Evolutionary conservation across 1,140 invertebrate genomes (phyloP), one percentile per base, ranked within the genome.

Genomic region (Drosophila kepulauana): DNA sequence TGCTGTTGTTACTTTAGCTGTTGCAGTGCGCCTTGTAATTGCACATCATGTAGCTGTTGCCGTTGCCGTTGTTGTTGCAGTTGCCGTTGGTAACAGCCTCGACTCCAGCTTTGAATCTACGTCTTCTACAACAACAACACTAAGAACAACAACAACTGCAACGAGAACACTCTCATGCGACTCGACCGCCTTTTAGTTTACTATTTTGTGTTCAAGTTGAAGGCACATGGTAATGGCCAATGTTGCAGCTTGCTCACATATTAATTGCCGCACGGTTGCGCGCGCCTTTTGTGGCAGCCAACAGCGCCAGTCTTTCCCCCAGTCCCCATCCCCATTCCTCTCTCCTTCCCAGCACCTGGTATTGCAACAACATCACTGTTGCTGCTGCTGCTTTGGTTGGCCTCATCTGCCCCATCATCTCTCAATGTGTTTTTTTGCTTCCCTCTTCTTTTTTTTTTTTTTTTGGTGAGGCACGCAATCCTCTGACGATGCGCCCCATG

Each of bases 131-230:
- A 30, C n/a, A n/a, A 30, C 15, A 16, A 20, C 16, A 16, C 16
- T 1, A 16, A 16, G 1, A 20, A 20, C 46, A 48, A 48, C 46
- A 20, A 16, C 45, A 15, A 25, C 20, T 25, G 5, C 20, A 28
- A 51, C 20, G 28, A 28, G 20, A 54, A 54, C 28, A 54, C 28
- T 7, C 54, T 35, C 5, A 33, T 3, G 3, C 25, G 52, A 51
- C 69, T 66, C 38, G 54, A 46, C 68, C 63, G 75, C 75, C 70
- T 85, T 87, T 90, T 85, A 89, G 85, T 89, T 90, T 90, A 89
- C 85, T 90, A 89, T 89, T 90, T 89, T 89, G 81, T 89, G 85
- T 89, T 89, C 86, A 89, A 89, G 78, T 88, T 88, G 85, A 89
- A 89, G 85, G 85, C 85, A 89, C 85, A 89, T 89, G 85, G 85